Base-by-base conservation (phyloP, 2,888 invertebrate genomes). In the Didymodactylos carnosus region DNA sequence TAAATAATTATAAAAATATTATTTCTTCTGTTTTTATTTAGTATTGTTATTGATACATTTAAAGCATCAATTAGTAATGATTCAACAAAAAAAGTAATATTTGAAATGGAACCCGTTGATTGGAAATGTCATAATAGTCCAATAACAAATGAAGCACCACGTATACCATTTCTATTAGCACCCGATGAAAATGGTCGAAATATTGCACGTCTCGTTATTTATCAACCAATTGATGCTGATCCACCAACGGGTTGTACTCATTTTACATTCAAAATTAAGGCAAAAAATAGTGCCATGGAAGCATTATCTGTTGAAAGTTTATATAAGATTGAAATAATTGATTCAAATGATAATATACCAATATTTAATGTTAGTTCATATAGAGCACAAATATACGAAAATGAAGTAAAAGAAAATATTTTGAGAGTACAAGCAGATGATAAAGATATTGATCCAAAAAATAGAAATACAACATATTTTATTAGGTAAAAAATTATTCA, bases 271-370 rank as follows among this genome's bases (percentile, higher is more conserved):
- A 71, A 71, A 16, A 71, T 75, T 16, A 27, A 69, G 14, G 72
- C 71, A 7, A 71, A 75, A 39, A 75, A 75, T 46, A 72, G 72
- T 11, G 75, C 75, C 11, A 69, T 71, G 7, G 71, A 75, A 40
- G 71, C 75, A 0, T 46, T 75, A 43, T 71, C 71, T 40, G 69
- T 71, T 23, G 71, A 53, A 23, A 71, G 72, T 23, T n/a, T 72
- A 8, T 71, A 71, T 62, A 41, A 49, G 94, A 94, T 94, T 86
- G 92, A 93, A 81, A 93, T 95, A 84, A 93, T 93, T 80, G 95
- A 95, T 87, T 94, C 94, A 87, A 97, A 97, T 89, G 95, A 97
- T 88, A 95, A 97, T 86, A 92, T 94, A 78, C 95, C 95, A 78
- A 94, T 92, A 86, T 97, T 97, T 87, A 93, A 92, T 87, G 93